Evolutionary conservation across 2,113 vertebrate genomes (phyloP).

Genomic region (Thunnus maccoyii): DNA sequence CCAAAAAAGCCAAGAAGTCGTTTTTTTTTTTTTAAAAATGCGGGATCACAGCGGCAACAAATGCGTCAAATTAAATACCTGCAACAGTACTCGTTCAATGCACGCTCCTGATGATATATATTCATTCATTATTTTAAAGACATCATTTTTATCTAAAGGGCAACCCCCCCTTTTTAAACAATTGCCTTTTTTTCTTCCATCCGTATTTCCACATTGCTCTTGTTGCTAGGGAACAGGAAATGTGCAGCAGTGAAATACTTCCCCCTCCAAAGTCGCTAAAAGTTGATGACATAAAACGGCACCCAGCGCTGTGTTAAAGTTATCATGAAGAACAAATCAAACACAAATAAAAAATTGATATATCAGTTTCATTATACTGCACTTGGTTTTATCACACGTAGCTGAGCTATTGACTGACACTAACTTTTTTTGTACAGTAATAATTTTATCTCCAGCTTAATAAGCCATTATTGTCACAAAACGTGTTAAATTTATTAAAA

Average conservation of each 20-base stretch:
- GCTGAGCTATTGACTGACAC: background rate
- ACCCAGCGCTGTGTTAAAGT: background rate
- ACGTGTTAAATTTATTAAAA: background rate
- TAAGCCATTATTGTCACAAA: background rate
- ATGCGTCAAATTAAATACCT: slow-evolving; percentile 56
- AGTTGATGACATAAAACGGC: background rate
- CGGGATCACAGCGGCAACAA: background rate
- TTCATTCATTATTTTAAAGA: slow-evolving; percentile 19
- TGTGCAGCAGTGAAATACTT: slow-evolving; percentile 83
- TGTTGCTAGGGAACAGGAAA: slow-evolving; percentile 89
- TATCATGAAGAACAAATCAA: fast-evolving
- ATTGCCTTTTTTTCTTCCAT: slow-evolving; percentile 78
- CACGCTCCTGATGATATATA: background rate
- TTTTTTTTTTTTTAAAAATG: background rate
- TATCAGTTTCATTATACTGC: background rate
- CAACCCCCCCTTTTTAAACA: slow-evolving; percentile 56
- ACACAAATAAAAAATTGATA: background rate
- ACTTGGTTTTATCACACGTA: background rate
- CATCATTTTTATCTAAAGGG: slow-evolving; percentile 51
- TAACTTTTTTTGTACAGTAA: too few species aligned
- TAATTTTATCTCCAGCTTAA: background rate
- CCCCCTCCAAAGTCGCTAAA: slow-evolving; percentile 43
- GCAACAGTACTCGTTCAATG: background rate
- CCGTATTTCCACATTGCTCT: slow-evolving; percentile 77
- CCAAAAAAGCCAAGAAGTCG: slow-evolving; percentile 62